Evolutionary conservation across 2,113 vertebrate genomes (phyloP), one percentile per base, ranked within the genome.

Genomic region (Cololabis saira): DNA sequence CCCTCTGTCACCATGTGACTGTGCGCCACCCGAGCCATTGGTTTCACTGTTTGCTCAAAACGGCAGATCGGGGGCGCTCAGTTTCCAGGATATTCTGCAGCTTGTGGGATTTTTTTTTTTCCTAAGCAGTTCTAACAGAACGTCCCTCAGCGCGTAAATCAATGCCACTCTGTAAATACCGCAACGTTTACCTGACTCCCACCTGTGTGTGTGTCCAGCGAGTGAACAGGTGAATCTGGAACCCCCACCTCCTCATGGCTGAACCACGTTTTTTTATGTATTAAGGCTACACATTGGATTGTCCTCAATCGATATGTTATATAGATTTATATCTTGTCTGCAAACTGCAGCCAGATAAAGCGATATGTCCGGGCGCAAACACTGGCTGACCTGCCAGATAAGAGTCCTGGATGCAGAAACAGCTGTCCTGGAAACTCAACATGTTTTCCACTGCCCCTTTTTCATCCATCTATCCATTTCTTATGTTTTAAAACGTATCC

Each of bases 371-470:
- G 72, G 77, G 81, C 76, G 73, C 63, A 78, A 80, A 83, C 86
- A 83, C 89, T 72, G 89, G 92, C 90, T 94, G 95, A 93, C 94
- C 93, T 90, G 72, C 47, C 70, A 94, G 94, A 95, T 95, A 94
- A 96, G 92, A 87, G 58, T 78, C 85, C 82, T 66, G 54, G 42
- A 84, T 83, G 83, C 41, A 82, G 82, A 87, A 62, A 64, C 78
- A 81, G 95, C 95, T 93, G 94, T 94, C 95, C 90, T 93, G 95
- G 95, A 91, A 92, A 97, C 94, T 59, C 74, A 82, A 95, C 84
- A 15, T 69, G 24, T 61, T 55, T 65, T 56, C 58, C 54, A 47
- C 51, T 16, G 22, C 12, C 10, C 9, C 55, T 66, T 49, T 44
- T 37, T 53, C 42, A 62, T 56, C 10, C 13, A 30, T 47, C 58